A percentile compares a stretch with the other conserved stretches of the same genome.
Conservation (phyloP, 2,888 invertebrate species). For the Microctonus brassicae region DNA sequence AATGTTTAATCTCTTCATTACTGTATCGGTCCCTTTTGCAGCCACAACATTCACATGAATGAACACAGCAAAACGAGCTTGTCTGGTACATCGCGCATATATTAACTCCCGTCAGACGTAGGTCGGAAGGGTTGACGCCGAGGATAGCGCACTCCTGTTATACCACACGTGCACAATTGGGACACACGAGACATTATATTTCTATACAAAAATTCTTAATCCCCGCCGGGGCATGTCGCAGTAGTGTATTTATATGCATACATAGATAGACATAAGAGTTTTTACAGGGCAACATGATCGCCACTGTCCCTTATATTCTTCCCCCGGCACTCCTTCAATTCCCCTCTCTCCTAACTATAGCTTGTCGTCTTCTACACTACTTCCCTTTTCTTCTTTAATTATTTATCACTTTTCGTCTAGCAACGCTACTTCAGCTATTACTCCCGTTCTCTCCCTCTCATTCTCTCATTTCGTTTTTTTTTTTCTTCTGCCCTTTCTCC, state of each 20-base stretch:
- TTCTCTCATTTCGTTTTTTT: neutral
- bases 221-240: slow-evolving; percentile 35
- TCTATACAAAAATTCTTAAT: slow-evolving; percentile 24
- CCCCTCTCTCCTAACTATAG: neutral
- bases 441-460: slow-evolving; percentile 13
- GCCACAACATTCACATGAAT: slow-evolving; percentile 32
- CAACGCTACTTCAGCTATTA: slow-evolving; percentile 53
- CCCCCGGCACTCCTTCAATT: slow-evolving; percentile 19
- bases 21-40: slow-evolving; percentile 32
- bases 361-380: slow-evolving; percentile 34
- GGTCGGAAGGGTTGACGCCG: slow-evolving; percentile 29
- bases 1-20: slow-evolving; percentile 49
- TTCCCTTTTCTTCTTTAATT: slow-evolving; percentile 59
- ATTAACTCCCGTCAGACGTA: slow-evolving; percentile 45
- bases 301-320: slow-evolving; percentile 51
- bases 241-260: neutral
- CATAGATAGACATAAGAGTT: slow-evolving; percentile 11
- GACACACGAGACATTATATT: slow-evolving; percentile 36
- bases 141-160: neutral
- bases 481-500: neutral
- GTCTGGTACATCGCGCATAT: slow-evolving; percentile 28
- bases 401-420: slow-evolving; percentile 66
- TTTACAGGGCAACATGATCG: slow-evolving; percentile 53
- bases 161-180: slow-evolving; percentile 37
- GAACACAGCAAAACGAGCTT: slow-evolving; percentile 17